phyloP scores from a whole-genome alignment of 2,888 invertebrate genomes.

The Drosophila kokeensis region DNA sequence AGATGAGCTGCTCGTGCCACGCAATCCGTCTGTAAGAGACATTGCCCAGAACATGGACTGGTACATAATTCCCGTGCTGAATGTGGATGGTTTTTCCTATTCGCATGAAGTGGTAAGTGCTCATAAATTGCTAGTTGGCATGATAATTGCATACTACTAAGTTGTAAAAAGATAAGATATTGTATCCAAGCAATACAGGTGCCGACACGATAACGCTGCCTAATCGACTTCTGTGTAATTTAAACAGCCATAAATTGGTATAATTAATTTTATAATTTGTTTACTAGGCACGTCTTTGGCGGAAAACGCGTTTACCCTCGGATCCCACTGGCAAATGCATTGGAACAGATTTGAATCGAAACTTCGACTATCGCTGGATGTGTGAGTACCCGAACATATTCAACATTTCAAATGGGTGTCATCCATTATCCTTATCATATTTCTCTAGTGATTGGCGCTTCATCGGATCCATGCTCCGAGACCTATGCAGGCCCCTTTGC shows the following conservation, averaged over 20 bases:
- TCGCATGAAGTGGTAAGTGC: constrained; percentile 88
- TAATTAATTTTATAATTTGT: constrained; percentile 16
- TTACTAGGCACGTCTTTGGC: constrained; percentile 87
- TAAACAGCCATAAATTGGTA: constrained; percentile 19
- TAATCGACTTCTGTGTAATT: constrained; percentile 30
- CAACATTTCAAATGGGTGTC: neutral
- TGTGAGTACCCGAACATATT: constrained; percentile 53
- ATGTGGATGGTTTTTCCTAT: constrained; percentile 90
- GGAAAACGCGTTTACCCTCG: constrained; percentile 87
- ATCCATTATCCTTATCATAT: neutral
- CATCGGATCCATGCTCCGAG: constrained; percentile 83
- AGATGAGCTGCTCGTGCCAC: constrained; percentile 89
- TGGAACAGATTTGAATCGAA: constrained; percentile 84
- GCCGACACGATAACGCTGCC: constrained; percentile 27
- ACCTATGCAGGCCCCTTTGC: constrained; percentile 86
- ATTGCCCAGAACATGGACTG: constrained; percentile 89
- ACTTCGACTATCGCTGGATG: constrained; percentile 83
- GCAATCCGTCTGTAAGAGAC: constrained; percentile 86
- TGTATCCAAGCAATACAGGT: constrained; percentile 28
- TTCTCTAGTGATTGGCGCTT: constrained; percentile 85
- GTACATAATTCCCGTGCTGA: constrained; percentile 90
- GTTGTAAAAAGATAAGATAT: constrained; percentile 43
- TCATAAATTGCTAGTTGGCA: constrained; percentile 5
- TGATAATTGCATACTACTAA: neutral
- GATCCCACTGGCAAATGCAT: constrained; percentile 77